Conservation (phyloP, 2,888 invertebrate species). For the Cyaniris semiargus region DNA sequence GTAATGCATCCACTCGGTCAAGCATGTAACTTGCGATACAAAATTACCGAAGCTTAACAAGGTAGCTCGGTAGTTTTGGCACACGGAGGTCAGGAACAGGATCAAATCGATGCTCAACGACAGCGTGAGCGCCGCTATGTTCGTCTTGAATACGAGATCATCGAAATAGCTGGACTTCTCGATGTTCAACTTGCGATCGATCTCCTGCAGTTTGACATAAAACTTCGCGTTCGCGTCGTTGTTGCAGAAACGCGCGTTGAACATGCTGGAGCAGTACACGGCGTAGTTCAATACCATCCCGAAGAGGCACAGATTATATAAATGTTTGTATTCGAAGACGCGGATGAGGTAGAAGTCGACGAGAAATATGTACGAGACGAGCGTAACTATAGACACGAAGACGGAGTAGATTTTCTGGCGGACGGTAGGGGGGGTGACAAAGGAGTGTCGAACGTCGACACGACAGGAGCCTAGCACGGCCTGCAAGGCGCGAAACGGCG, state of each 20-base stretch:
- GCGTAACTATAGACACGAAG: slow-evolving; percentile 31
- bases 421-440: slow-evolving; percentile 51
- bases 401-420: slow-evolving; percentile 54
- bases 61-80: too few relatives aligned
- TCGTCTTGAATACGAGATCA: slow-evolving; percentile 42
- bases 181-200: slow-evolving; percentile 57
- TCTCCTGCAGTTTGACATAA: slow-evolving; percentile 54
- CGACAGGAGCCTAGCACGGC: slow-evolving; percentile 53
- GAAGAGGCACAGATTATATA: neutral
- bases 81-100: neutral
- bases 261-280: slow-evolving; percentile 46
- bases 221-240: slow-evolving; percentile 52
- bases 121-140: slow-evolving; percentile 42
- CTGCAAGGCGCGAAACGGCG: slow-evolving; percentile 50
- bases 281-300: slow-evolving; percentile 40
- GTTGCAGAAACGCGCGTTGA: slow-evolving; percentile 56
- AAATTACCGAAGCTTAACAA: neutral
- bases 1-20: neutral
- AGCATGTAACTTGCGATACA: neutral
- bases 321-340: slow-evolving; percentile 33
- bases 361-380: neutral
- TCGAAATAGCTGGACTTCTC: slow-evolving; percentile 49
- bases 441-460: slow-evolving; percentile 46
- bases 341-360: slow-evolving; percentile 31
- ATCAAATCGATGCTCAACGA: neutral